These are phyloP conservation scores for Hylaeus volcanicus DNA, from an alignment of 1,140 invertebrate genomes.

Conservation along the genomic window DNA sequence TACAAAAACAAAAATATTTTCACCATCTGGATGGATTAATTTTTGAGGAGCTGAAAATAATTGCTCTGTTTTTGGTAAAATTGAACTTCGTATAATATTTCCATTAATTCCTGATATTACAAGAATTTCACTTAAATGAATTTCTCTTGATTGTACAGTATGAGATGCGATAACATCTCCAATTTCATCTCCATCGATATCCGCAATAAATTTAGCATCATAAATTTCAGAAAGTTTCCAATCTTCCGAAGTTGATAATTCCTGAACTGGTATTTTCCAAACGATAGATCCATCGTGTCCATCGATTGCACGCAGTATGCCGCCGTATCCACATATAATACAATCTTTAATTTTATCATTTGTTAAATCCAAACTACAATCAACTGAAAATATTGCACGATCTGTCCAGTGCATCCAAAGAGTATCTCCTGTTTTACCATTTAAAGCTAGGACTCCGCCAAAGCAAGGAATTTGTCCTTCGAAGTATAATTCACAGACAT, in stretches of 20 bases:
- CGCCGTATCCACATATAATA: slow-evolving; percentile 86
- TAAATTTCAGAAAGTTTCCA: slow-evolving; percentile 81
- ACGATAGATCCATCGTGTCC: slow-evolving; percentile 85
- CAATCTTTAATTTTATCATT: slow-evolving; percentile 87
- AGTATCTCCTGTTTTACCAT: slow-evolving; percentile 87
- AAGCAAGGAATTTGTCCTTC: slow-evolving; percentile 84
- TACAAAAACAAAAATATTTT: slow-evolving; percentile 84
- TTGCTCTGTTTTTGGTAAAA: slow-evolving; percentile 86
- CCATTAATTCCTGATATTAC: slow-evolving; percentile 88
- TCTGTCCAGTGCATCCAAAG: slow-evolving; percentile 89
- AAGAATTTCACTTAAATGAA: slow-evolving; percentile 83
- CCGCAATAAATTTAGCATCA: slow-evolving; percentile 87
- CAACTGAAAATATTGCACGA: slow-evolving; percentile 88
- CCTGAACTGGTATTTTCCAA: slow-evolving; percentile 83
- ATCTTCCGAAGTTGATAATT: slow-evolving; percentile 69
- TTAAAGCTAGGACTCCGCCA: slow-evolving; percentile 89
- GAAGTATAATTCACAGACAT: slow-evolving; percentile 86
- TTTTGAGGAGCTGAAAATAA: slow-evolving; percentile 88
- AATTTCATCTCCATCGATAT: slow-evolving; percentile 87
- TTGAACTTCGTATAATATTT: slow-evolving; percentile 83
- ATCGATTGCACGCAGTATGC: slow-evolving; percentile 87
- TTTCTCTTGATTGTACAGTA: slow-evolving; percentile 79
- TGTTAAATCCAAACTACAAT: slow-evolving; percentile 88
- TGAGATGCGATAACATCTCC: slow-evolving; percentile 88
- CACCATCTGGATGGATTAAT: slow-evolving; percentile 82